Evolutionary conservation across 2,888 invertebrate genomes (phyloP).

Genomic region (Drymonia ruficornis): DNA sequence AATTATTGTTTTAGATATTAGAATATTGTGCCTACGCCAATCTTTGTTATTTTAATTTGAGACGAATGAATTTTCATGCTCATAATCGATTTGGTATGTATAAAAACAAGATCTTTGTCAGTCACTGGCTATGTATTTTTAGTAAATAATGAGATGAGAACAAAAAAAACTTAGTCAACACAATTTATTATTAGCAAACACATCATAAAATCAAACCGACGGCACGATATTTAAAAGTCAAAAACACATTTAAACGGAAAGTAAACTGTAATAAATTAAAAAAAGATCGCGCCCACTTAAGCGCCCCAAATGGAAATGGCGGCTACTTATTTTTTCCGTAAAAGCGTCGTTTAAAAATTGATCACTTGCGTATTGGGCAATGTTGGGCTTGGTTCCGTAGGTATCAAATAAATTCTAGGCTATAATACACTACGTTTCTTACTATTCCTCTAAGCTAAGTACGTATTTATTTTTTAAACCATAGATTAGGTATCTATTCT

Average conservation of each 20-base stretch:
- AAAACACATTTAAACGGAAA: constrained; percentile 62
- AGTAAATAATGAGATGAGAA: too few species aligned
- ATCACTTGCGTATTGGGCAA: constrained; percentile 46
- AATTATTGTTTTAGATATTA: background rate
- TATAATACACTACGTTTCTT: too few species aligned
- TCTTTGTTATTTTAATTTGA: background rate
- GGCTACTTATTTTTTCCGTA: constrained; percentile 69
- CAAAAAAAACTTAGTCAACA: constrained; percentile 14
- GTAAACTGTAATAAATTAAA: constrained; percentile 62
- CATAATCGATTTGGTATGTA: too few species aligned
- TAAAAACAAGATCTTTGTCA: too few species aligned
- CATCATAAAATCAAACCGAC: constrained; percentile 37
- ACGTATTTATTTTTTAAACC: too few species aligned
- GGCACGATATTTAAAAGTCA: constrained; percentile 60
- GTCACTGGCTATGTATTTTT: too few species aligned
- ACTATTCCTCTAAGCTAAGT: too few species aligned
- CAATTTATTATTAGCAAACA: constrained; percentile 35
- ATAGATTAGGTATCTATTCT: too few species aligned
- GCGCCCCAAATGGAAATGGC: constrained; percentile 71
- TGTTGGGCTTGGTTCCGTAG: constrained; percentile 32
- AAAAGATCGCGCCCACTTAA: constrained; percentile 65
- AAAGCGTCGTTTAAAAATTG: constrained; percentile 69
- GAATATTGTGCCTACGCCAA: too few species aligned
- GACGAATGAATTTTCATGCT: background rate
- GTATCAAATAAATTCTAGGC: background rate